Conservation (phyloP, 1,140 invertebrate genomes). For the Zaprionus ornatus region DNA sequence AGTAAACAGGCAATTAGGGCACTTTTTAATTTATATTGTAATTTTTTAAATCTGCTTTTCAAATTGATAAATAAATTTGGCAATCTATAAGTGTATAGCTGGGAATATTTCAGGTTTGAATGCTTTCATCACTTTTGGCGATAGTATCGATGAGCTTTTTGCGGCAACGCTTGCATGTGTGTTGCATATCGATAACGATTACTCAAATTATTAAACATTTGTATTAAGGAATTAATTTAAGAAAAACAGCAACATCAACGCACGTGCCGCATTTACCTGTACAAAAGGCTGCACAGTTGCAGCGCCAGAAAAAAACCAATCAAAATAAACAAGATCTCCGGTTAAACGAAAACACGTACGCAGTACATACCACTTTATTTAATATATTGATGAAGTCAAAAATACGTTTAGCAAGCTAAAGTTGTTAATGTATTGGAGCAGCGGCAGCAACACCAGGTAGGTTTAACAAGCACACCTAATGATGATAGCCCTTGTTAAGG, state of each 20-base stretch:
- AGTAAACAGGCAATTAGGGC: not conserved
- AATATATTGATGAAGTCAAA: conserved; percentile 24
- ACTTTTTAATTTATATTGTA: not conserved
- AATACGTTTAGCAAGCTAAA: conserved; percentile 20
- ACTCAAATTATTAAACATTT: conserved; percentile 38
- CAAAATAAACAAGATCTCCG: conserved; percentile 6
- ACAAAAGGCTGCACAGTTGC: not conserved
- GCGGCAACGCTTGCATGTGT: conserved; percentile 16
- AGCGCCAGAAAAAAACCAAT: not conserved
- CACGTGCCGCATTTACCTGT: conserved; percentile 30
- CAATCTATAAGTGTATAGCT: not conserved
- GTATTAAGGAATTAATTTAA: conserved; percentile 42
- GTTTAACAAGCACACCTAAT: conserved; percentile 13
- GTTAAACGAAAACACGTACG: not conserved
- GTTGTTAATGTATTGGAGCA: conserved; percentile 42
- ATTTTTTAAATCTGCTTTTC: not conserved
- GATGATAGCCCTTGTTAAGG: not conserved
- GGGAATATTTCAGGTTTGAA: not conserved
- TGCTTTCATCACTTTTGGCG: not conserved
- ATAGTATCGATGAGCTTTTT: not conserved
- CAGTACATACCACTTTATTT: not conserved
- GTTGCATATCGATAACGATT: conserved; percentile 27
- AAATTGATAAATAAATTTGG: not conserved
- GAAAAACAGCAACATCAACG: conserved; percentile 40
- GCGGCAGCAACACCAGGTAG: conserved; percentile 32